phyloP scores from a whole-genome alignment of 2,797 vertebrate species.

The Columba guinea region DNA sequence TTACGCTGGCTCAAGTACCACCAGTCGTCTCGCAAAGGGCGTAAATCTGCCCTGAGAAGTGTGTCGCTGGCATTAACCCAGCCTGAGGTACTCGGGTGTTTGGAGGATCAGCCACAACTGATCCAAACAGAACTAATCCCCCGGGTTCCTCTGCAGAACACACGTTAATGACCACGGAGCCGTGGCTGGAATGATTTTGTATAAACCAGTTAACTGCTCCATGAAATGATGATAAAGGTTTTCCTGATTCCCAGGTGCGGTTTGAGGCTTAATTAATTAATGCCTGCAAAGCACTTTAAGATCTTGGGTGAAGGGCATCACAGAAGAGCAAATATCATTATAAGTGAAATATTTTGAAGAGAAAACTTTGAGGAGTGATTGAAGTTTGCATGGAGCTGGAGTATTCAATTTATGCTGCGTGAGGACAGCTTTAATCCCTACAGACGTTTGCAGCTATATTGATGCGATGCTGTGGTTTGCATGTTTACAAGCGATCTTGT shows the following conservation, averaged over 20 bases:
- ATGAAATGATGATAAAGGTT: not conserved
- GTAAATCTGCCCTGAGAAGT: not conserved
- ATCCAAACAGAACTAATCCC: not conserved
- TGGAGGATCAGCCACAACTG: not conserved
- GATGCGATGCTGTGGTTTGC: not conserved
- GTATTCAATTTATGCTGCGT: not conserved
- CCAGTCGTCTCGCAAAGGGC: not conserved
- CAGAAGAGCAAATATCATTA: not conserved
- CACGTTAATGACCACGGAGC: not conserved
- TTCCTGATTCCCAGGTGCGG: not conserved
- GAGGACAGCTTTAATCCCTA: not conserved
- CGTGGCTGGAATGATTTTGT: not conserved
- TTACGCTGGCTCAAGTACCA: not conserved
- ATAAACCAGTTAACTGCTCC: not conserved
- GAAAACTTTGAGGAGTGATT: not conserved
- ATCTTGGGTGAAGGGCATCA: not conserved
- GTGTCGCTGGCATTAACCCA: not conserved
- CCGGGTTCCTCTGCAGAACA: not conserved
- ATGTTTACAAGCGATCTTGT: not conserved
- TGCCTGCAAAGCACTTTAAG: not conserved
- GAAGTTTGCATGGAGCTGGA: not conserved
- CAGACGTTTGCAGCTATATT: accelerated
- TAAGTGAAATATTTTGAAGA: not conserved
- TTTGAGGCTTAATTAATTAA: not conserved
- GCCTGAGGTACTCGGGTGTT: no score